These are phyloP conservation scores for Tauraco erythrolophus DNA, from an alignment of 2,113 vertebrate species.

Conservation along the genomic window DNA sequence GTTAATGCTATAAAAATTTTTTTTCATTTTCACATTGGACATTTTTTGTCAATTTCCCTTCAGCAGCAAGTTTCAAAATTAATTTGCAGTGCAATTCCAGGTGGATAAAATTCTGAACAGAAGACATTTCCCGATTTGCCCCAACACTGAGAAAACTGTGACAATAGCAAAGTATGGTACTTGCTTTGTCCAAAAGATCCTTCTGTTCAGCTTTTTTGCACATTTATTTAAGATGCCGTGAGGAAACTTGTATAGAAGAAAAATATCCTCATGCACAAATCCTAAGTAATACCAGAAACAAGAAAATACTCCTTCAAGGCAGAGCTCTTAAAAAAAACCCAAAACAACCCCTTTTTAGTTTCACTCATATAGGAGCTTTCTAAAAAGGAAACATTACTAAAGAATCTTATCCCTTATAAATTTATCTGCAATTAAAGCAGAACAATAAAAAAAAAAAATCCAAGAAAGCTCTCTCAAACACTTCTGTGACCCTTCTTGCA, in stretches of 20 bases:
- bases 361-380: not conserved
- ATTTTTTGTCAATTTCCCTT: not conserved
- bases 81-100: not conserved
- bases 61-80: not conserved
- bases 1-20: not conserved
- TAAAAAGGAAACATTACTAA: not conserved
- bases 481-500: not conserved
- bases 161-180: not conserved
- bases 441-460: not conserved
- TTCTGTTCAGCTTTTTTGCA: not conserved
- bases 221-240: not conserved
- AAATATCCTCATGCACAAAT: not conserved
- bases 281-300: not conserved
- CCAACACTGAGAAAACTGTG: not conserved
- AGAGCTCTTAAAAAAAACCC: not conserved
- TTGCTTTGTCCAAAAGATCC: not conserved
- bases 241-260: not conserved
- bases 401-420: not conserved
- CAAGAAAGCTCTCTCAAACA: not conserved
- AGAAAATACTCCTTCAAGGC: not conserved
- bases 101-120: not conserved
- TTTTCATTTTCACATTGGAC: not conserved
- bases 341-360: not conserved
- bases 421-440: not conserved
- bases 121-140: not conserved